A percentile compares a stretch with the other conserved stretches of the same genome.
phyloP scores from a whole-genome alignment of 1,140 invertebrate genomes.

The Asbolus verrucosus region DNA sequence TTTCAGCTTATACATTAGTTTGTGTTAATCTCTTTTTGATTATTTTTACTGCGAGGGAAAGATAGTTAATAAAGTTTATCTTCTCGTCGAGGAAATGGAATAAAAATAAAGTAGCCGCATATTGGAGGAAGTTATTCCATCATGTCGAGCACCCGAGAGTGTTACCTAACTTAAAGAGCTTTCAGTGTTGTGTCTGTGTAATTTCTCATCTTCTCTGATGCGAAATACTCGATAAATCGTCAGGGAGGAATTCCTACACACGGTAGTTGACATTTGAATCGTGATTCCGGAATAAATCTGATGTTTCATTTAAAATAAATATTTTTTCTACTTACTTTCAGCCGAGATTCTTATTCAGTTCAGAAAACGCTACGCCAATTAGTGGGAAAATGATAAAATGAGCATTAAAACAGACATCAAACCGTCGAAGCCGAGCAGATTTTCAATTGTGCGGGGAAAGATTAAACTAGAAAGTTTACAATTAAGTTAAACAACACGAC shows the following conservation, averaged over 20 bases:
- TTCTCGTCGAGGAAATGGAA: constrained; percentile 14
- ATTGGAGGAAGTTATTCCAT: constrained; percentile 5
- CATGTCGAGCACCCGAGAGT: constrained; percentile 4
- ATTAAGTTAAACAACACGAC: neutral
- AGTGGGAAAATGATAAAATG: neutral
- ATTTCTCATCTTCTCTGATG: constrained; percentile 6
- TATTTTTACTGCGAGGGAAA: constrained; percentile 9
- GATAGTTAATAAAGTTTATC: constrained; percentile 29
- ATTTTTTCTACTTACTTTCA: too few relatives aligned
- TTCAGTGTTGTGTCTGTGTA: neutral
- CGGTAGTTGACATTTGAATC: too few relatives aligned
- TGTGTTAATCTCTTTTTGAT: neutral
- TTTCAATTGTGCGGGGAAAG: constrained; percentile 5
- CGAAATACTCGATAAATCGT: too few relatives aligned
- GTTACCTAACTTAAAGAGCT: constrained; percentile 1
- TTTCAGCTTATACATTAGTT: neutral
- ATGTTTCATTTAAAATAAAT: too few relatives aligned
- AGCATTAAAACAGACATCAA: neutral
- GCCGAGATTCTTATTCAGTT: too few relatives aligned
- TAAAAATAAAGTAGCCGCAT: constrained; percentile 21
- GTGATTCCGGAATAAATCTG: too few relatives aligned
- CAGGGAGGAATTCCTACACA: too few relatives aligned
- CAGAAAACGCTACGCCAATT: too few relatives aligned
- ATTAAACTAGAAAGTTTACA: constrained; percentile 10
- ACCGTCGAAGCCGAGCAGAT: neutral